These are phyloP conservation scores for Pelobates cultripes DNA, from an alignment of 2,797 vertebrate genomes.

Conservation along the genomic window DNA sequence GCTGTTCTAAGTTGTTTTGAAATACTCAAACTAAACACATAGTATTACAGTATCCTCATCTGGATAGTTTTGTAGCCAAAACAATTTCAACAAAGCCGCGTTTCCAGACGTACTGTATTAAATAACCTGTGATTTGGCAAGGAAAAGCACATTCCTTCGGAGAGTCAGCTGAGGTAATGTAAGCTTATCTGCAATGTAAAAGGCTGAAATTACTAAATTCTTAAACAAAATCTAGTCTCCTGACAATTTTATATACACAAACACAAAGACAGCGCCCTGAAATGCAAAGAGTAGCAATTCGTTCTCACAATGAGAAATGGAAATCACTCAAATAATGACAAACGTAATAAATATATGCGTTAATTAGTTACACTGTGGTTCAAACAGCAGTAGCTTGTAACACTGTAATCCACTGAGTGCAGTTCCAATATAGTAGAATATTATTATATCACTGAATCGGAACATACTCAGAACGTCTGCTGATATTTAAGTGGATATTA, in stretches of 20 bases:
- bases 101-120: conserved; percentile 66
- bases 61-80: conserved; percentile 64
- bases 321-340: neutral
- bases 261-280: conserved; percentile 6
- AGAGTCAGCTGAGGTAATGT: conserved; percentile 68
- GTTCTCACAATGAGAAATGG: neutral
- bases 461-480: too few relatives aligned
- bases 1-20: conserved; percentile 42
- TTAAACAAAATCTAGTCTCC: conserved; percentile 1
- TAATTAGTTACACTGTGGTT: neutral
- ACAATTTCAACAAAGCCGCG: conserved; percentile 64
- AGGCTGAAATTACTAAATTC: conserved; percentile 45
- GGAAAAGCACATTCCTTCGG: conserved; percentile 64
- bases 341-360: neutral
- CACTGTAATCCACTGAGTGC: too few relatives aligned
- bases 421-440: too few relatives aligned
- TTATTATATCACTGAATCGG: too few relatives aligned
- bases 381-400: neutral
- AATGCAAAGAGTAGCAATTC: neutral
- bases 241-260: conserved; percentile 5
- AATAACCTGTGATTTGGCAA: conserved; percentile 67
- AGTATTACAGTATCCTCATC: conserved; percentile 64
- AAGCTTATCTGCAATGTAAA: conserved; percentile 62
- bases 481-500: too few relatives aligned
- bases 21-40: conserved; percentile 59